Percentiles rank a stretch among this genome's conserved stretches.
Conservation (phyloP, 2,113 vertebrate genomes). For the Caloenas nicobarica region DNA sequence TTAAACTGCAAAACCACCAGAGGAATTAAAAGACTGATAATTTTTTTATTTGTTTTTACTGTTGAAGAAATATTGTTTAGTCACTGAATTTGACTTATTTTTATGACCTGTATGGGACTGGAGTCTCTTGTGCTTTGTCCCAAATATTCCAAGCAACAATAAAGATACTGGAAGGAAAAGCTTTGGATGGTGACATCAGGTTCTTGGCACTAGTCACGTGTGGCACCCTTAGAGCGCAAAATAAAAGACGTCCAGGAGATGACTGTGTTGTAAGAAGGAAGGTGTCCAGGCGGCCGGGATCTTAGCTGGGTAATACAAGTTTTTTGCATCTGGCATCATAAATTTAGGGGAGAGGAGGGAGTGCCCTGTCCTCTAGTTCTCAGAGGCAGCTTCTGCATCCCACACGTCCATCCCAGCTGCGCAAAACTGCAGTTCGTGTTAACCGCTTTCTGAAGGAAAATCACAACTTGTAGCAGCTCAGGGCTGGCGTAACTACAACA, state of each 20-base stretch:
- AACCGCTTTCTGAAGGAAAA: background rate
- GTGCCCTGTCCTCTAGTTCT: background rate
- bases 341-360: background rate
- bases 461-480: background rate
- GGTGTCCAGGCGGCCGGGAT: background rate
- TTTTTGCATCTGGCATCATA: fast-evolving
- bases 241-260: background rate
- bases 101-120: background rate
- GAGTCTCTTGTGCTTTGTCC: background rate
- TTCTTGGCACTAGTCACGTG: background rate
- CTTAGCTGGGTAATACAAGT: background rate
- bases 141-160: constrained; percentile 3
- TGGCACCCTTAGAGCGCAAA: background rate
- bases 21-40: background rate
- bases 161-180: background rate
- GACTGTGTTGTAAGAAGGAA: background rate
- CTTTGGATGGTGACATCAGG: background rate
- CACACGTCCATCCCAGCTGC: background rate
- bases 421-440: background rate
- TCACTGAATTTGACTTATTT: background rate
- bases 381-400: background rate
- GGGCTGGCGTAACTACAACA: background rate
- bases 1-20: background rate
- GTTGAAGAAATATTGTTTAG: background rate
- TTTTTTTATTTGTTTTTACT: background rate